Evolutionary conservation across 2,113 vertebrate species (phyloP).

Genomic region (Peromyscus maniculatus): DNA sequence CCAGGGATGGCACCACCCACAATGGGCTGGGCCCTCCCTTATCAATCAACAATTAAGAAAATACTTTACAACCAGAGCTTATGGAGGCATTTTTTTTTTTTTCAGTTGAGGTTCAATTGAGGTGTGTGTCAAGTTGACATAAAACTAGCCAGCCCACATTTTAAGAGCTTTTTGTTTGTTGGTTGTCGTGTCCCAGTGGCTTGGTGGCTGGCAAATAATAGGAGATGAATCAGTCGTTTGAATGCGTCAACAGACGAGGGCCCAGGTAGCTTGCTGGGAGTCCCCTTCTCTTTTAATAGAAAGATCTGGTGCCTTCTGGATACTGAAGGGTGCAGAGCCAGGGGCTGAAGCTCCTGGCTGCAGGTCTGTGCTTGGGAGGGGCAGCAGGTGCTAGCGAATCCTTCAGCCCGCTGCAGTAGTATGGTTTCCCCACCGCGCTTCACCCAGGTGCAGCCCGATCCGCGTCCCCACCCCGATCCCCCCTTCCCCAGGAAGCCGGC

Average conservation of each 20-base stretch:
- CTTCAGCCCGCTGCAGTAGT: not conserved
- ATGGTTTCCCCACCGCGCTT: rapidly evolving
- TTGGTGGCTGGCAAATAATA: not conserved
- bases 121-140: not conserved
- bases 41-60: not conserved
- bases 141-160: not conserved
- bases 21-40: not conserved
- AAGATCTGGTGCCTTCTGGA: not conserved
- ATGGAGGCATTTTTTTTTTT: not conserved
- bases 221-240: not conserved
- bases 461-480: not conserved
- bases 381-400: not conserved
- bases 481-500: not conserved
- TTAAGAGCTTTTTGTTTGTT: not conserved
- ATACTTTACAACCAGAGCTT: not conserved
- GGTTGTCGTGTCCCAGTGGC: not conserved
- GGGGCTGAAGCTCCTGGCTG: rapidly evolving
- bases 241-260: not conserved
- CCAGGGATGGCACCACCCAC: not conserved
- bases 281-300: not conserved
- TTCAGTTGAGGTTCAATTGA: not conserved
- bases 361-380: rapidly evolving
- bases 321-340: not conserved
- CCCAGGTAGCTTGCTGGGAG: not conserved
- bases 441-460: not conserved